A percentile compares a stretch with the other conserved stretches of the same genome.
These are phyloP conservation scores for Spinibarbus caldwelli DNA, from an alignment of 2,797 vertebrate genomes.

Conservation along the genomic window DNA sequence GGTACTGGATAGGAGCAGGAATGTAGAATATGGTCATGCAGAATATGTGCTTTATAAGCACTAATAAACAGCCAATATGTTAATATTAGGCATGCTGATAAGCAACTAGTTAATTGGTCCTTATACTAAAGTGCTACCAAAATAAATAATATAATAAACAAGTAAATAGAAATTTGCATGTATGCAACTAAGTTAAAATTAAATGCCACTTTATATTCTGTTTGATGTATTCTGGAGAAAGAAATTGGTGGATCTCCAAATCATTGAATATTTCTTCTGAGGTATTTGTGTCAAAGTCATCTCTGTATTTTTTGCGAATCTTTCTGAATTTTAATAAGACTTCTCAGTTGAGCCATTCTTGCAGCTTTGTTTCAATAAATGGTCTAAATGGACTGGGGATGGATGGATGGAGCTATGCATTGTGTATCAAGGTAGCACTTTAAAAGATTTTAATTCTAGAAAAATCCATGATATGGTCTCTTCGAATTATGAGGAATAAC, in stretches of 20 bases:
- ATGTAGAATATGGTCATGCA: background rate
- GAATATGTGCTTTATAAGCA: too few species aligned
- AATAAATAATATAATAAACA: too few species aligned
- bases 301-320: background rate
- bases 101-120: too few species aligned
- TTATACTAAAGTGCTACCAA: too few species aligned
- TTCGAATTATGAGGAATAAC: background rate
- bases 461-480: background rate
- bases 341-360: background rate
- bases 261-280: background rate
- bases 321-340: background rate
- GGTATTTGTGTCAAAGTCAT: background rate
- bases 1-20: too few species aligned
- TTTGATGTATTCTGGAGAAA: slow-evolving; percentile 1
- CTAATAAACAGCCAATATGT: too few species aligned
- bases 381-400: background rate
- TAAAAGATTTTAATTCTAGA: background rate
- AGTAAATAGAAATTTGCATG: too few species aligned
- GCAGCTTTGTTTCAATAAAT: background rate
- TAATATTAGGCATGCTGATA: too few species aligned
- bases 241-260: background rate
- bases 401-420: background rate
- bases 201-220: background rate
- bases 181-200: background rate
- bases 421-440: background rate